A percentile compares a stretch with the other conserved stretches of the same genome.
phyloP scores from a whole-genome alignment of 2,888 invertebrate genomes.

The Pyrgus malvae region DNA sequence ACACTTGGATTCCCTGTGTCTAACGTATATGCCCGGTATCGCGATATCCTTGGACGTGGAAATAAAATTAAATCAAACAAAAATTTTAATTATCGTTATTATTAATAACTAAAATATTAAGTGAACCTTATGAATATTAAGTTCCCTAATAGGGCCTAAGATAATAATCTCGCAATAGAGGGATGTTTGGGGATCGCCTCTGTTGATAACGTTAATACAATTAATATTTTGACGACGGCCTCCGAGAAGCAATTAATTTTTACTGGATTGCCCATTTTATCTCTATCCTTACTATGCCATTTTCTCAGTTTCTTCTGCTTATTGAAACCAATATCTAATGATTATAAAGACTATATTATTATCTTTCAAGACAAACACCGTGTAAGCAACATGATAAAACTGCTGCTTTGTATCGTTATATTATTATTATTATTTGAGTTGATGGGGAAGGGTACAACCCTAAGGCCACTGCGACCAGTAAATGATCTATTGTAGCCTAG shows the following conservation, averaged over 20 bases:
- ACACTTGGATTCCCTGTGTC: too few species aligned
- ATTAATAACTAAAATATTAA: background rate
- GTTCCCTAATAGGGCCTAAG: constrained; percentile 32
- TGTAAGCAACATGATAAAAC: too few species aligned
- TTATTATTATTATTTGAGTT: too few species aligned
- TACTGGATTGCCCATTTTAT: constrained; percentile 27
- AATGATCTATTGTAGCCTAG: too few species aligned
- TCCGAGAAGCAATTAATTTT: constrained; percentile 40
- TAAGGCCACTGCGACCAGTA: too few species aligned
- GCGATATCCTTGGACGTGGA: too few species aligned
- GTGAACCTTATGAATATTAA: constrained; percentile 15
- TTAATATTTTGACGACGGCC: constrained; percentile 60
- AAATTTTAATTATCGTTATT: background rate
- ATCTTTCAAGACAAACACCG: too few species aligned
- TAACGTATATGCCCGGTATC: too few species aligned
- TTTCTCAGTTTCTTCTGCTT: constrained; percentile 1
- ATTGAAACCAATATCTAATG: background rate
- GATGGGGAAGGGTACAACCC: too few species aligned
- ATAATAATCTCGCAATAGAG: constrained; percentile 53
- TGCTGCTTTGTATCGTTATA: too few species aligned
- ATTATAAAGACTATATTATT: too few species aligned
- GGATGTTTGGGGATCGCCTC: constrained; percentile 50
- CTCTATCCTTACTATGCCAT: constrained; percentile 1
- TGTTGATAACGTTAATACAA: constrained; percentile 55
- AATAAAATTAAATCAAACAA: too few species aligned